These are phyloP conservation scores for Drosophila macrospina DNA, from an alignment of 2,888 invertebrate genomes.

Conservation along the genomic window DNA sequence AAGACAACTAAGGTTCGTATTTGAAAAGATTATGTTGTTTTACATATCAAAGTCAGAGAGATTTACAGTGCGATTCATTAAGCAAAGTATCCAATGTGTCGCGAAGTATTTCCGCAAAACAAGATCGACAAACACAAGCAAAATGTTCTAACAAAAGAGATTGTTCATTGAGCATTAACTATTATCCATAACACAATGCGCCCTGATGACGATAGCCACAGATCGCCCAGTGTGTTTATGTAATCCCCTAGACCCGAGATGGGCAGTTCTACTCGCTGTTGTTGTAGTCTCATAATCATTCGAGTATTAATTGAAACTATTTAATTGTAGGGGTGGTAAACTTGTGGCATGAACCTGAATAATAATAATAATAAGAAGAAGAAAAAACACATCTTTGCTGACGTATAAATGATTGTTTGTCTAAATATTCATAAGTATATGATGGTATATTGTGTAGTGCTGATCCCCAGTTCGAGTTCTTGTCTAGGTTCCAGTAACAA, in stretches of 20 bases:
- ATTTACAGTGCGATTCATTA: slow-evolving; percentile 33
- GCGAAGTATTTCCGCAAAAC: slow-evolving; percentile 52
- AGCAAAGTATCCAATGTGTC: slow-evolving; percentile 42
- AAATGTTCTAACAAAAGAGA: slow-evolving; percentile 37
- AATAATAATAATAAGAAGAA: too few relatives aligned
- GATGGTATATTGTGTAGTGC: slow-evolving; percentile 59
- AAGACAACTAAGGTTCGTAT: slow-evolving; percentile 14
- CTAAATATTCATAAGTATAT: slow-evolving; percentile 44
- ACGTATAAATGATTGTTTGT: slow-evolving; percentile 42
- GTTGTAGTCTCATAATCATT: slow-evolving; percentile 12
- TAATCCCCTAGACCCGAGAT: slow-evolving; percentile 3
- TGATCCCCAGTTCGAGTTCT: slow-evolving; percentile 33
- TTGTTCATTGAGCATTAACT: slow-evolving; percentile 38
- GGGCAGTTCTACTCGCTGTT: neutral
- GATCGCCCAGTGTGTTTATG: neutral
- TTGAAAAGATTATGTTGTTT: slow-evolving; percentile 37
- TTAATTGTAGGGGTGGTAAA: slow-evolving; percentile 62
- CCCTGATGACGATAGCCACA: slow-evolving; percentile 44
- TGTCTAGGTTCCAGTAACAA: slow-evolving; percentile 1
- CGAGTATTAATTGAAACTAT: slow-evolving; percentile 13
- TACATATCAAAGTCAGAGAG: slow-evolving; percentile 49
- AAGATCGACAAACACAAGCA: slow-evolving; percentile 30
- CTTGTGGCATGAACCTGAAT: slow-evolving; percentile 57
- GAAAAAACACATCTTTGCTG: slow-evolving; percentile 25
- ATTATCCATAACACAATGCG: slow-evolving; percentile 52